These are phyloP conservation scores for Monoplex corrugatus DNA, from an alignment of 2,888 invertebrate species.

Conservation along the genomic window DNA sequence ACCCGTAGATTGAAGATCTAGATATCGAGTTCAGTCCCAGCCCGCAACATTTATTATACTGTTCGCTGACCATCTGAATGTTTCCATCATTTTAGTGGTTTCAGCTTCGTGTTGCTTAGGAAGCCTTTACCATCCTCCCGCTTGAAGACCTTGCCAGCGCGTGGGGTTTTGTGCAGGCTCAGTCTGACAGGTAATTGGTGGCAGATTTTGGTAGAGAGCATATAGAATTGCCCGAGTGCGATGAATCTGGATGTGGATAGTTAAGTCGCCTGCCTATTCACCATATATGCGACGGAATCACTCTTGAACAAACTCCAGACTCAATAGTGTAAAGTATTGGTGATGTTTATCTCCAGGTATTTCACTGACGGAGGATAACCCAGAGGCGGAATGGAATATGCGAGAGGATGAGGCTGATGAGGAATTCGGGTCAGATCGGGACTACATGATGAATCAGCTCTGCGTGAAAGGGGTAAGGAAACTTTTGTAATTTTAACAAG, in stretches of 20 bases:
- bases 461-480: slow-evolving; percentile 69
- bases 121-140: too few species aligned
- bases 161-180: background rate
- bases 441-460: slow-evolving; percentile 72
- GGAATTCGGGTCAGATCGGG: slow-evolving; percentile 62
- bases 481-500: too few species aligned
- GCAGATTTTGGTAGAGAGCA: background rate
- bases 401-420: slow-evolving; percentile 63
- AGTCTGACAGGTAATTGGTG: background rate
- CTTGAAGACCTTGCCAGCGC: too few species aligned
- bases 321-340: too few species aligned
- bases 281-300: too few species aligned
- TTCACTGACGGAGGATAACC: slow-evolving; percentile 69
- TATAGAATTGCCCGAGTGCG: background rate
- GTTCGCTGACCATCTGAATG: too few species aligned
- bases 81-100: too few species aligned
- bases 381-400: slow-evolving; percentile 70
- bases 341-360: slow-evolving; percentile 43
- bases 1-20: too few species aligned
- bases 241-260: background rate
- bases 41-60: too few species aligned
- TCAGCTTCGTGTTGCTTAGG: too few species aligned
- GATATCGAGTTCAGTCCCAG: too few species aligned
- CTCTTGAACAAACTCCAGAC: too few species aligned
- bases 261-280: background rate